These are phyloP conservation scores for Xenotilapia leptura DNA, from an alignment of 2,113 vertebrate species.

Conservation along the genomic window DNA sequence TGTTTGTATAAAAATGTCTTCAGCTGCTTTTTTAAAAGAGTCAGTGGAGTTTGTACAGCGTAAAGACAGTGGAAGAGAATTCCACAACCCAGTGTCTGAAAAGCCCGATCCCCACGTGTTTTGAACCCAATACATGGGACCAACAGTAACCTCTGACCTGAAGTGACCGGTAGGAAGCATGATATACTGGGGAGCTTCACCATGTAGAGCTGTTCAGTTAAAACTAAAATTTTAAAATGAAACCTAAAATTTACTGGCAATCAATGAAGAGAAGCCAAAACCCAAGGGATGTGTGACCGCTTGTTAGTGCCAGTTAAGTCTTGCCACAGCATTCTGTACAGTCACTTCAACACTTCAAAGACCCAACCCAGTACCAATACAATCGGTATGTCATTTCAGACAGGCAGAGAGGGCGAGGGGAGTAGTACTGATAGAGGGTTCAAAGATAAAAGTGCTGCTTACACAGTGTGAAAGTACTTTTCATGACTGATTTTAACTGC, in stretches of 20 bases:
- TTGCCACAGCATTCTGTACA: background rate
- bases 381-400: background rate
- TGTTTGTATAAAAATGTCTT: background rate
- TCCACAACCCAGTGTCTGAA: background rate
- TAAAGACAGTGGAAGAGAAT: background rate
- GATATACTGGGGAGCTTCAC: background rate
- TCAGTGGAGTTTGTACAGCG: background rate
- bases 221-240: background rate
- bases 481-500: background rate
- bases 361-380: background rate
- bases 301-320: background rate
- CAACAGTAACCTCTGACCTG: background rate
- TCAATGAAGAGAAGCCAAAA: background rate
- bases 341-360: background rate
- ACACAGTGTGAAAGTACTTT: background rate
- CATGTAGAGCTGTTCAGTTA: background rate
- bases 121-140: background rate
- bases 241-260: background rate
- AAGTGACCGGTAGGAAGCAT: background rate
- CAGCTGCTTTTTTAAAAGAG: background rate
- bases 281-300: background rate
- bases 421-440: background rate
- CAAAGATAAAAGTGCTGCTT: background rate
- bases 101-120: background rate
- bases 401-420: background rate